phyloP scores from a whole-genome alignment of 2,888 invertebrate species.

The Rugalucina vietnamica region DNA sequence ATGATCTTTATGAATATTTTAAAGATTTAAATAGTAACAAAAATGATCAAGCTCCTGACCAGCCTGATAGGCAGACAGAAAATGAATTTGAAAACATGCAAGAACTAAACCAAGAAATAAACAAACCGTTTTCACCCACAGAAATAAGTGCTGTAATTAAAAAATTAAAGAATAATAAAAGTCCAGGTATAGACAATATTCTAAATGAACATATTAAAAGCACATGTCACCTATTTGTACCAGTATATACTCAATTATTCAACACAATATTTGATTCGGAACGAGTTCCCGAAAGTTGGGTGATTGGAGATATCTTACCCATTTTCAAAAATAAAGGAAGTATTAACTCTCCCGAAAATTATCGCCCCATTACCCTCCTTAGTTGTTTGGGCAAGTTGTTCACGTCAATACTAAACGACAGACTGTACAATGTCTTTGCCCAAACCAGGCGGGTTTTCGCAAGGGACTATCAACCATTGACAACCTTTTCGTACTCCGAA shows the following conservation, averaged over 20 bases:
- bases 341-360: constrained; percentile 17
- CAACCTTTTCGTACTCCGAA: background rate
- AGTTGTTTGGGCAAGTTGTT: constrained; percentile 4
- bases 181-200: background rate
- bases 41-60: background rate
- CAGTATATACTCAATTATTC: background rate
- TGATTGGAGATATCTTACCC: constrained; percentile 29
- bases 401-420: background rate
- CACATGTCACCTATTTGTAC: background rate
- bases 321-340: constrained; percentile 35
- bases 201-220: constrained; percentile 17
- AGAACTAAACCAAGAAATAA: background rate
- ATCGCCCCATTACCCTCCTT: constrained; percentile 21
- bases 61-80: background rate
- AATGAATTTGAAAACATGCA: background rate
- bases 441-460: background rate
- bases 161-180: background rate
- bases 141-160: background rate
- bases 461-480: background rate
- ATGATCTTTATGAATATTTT: background rate
- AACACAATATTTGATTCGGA: constrained; percentile 18
- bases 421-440: background rate
- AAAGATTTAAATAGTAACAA: background rate
- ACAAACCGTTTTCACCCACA: background rate
- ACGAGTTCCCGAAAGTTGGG: constrained; percentile 19